Percentiles rank a stretch among this genome's conserved stretches.
phyloP scores from a whole-genome alignment of 2,797 vertebrate genomes.

The Poecilia picta region DNA sequence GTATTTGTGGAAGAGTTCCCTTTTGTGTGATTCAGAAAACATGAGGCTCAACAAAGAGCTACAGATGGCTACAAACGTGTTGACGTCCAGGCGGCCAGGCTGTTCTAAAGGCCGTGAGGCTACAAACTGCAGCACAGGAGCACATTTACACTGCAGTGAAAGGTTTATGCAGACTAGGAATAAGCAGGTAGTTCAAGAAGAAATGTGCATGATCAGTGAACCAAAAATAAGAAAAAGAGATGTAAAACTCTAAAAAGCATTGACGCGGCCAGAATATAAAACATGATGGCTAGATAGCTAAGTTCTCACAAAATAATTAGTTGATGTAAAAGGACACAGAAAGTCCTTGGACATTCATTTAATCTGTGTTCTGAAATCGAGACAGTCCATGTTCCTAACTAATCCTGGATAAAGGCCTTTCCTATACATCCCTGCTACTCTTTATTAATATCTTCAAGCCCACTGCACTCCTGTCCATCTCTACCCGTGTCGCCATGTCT shows the following conservation, averaged over 20 bases:
- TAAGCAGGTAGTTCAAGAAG: slow-evolving; percentile 27
- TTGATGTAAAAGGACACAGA: slow-evolving; percentile 19
- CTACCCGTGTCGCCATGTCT: slow-evolving; percentile 49
- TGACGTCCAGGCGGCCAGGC: slow-evolving; percentile 43
- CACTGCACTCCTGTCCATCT: slow-evolving; percentile 48
- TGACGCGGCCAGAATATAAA: neutral
- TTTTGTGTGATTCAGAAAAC: slow-evolving; percentile 24
- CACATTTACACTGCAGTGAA: neutral
- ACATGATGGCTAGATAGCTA: neutral
- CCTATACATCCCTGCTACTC: slow-evolving; percentile 19
- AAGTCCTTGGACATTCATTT: slow-evolving; percentile 11
- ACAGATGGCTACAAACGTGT: slow-evolving; percentile 38
- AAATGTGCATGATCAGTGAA: slow-evolving; percentile 7
- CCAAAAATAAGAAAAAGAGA: neutral
- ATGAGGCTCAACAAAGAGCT: slow-evolving; percentile 35
- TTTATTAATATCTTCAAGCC: slow-evolving; percentile 51
- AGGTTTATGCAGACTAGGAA: slow-evolving; percentile 25
- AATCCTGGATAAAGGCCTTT: slow-evolving; percentile 30
- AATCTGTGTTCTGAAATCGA: neutral
- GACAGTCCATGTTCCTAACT: slow-evolving; percentile 10
- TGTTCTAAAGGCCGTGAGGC: slow-evolving; percentile 42
- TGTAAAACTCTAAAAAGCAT: neutral
- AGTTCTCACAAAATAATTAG: slow-evolving; percentile 28
- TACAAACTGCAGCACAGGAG: slow-evolving; percentile 33
- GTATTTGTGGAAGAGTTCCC: neutral